These are phyloP conservation scores for Tribolium madens DNA, from an alignment of 1,140 invertebrate species.

Conservation along the genomic window DNA sequence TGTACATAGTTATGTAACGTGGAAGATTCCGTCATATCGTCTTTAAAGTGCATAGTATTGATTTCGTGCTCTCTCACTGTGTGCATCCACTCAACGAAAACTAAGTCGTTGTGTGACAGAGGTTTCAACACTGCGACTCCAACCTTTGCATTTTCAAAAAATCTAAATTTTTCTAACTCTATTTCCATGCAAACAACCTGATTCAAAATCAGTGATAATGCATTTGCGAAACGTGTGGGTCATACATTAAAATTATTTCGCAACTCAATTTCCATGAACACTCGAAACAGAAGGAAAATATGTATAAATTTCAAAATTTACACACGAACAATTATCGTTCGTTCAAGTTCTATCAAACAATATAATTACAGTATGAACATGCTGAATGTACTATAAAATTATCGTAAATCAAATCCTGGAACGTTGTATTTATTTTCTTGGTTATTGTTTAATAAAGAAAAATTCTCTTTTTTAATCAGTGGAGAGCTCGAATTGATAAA, in stretches of 20 bases:
- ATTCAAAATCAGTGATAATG: neutral
- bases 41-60: constrained; percentile 56
- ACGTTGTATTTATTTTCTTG: neutral
- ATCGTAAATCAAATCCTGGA: neutral
- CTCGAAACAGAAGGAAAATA: neutral
- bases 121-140: constrained; percentile 15
- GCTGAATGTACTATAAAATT: neutral
- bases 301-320: neutral
- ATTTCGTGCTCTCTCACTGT: constrained; percentile 47
- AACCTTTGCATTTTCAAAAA: neutral
- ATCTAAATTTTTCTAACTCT: neutral
- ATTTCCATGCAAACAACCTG: neutral
- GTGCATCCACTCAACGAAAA: constrained; percentile 48
- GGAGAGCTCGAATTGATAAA: too few relatives aligned
- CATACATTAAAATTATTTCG: constrained; percentile 21
- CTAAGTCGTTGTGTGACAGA: constrained; percentile 37
- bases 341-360: neutral
- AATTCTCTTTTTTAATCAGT: neutral
- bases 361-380: neutral
- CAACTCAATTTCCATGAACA: neutral
- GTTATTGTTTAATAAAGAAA: neutral
- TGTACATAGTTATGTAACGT: constrained; percentile 38
- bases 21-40: constrained; percentile 52
- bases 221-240: constrained; percentile 18
- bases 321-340: neutral